Evolutionary conservation across 1,140 invertebrate genomes (phyloP).

Genomic region (Tyrophagus putrescentiae): DNA sequence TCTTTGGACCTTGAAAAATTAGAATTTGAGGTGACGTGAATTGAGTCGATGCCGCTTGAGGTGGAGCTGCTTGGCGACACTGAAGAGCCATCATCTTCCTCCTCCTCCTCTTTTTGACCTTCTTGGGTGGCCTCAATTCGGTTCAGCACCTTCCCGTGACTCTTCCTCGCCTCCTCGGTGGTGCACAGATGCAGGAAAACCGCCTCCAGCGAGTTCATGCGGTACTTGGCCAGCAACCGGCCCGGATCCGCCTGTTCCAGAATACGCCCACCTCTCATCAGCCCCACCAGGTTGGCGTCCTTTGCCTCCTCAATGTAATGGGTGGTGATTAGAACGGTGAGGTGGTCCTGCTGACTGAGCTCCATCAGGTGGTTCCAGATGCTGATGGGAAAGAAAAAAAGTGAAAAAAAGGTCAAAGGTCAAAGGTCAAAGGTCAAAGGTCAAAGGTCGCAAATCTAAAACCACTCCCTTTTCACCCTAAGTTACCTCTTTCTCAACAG

Average conservation of each 20-base stretch:
- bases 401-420: no score
- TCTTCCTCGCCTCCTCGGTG: not conserved
- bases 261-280: conserved; percentile 34
- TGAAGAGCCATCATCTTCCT: no score
- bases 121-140: no score
- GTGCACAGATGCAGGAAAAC: conserved; percentile 77
- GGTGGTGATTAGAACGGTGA: conserved; percentile 35
- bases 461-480: no score
- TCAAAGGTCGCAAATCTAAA: no score
- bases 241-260: conserved; percentile 32
- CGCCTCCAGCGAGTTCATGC: conserved; percentile 48
- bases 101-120: no score
- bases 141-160: not conserved
- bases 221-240: conserved; percentile 28
- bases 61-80: no score
- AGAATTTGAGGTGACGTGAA: no score
- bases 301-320: conserved; percentile 36
- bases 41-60: no score
- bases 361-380: conserved; percentile 77
- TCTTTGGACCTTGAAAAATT: no score
- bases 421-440: no score
- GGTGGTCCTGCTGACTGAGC: conserved; percentile 51
- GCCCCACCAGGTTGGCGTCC: conserved; percentile 32
- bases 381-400: not conserved
- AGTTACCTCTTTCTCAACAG: no score